Base-by-base conservation (phyloP, 2,797 vertebrate genomes). In the Myotis pilosus region DNA sequence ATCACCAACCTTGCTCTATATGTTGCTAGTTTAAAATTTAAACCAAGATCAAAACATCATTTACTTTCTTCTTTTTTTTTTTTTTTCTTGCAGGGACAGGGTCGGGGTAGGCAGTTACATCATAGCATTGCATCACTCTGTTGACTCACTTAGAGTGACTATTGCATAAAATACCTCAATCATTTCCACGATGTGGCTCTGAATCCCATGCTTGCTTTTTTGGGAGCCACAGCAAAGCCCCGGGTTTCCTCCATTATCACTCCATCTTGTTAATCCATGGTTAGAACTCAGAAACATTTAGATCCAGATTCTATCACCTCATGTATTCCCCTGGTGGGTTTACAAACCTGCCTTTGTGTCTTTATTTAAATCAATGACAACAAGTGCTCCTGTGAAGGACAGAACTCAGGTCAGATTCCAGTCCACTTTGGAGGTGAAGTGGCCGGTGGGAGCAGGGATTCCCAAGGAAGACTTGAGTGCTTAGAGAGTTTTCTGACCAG, bases 21-120 rank as follows among this genome's bases (percentile, higher is more conserved):
- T 17, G 15, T 22, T 83, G 25, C 60, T 44, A 44, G 69, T 64
- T 78, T 90, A 78, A 81, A 92, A 75, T 55, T 76, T 87, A 96
- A 89, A 53, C 33, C 71, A 80, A 84, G 44, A 62, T 38, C 51
- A 89, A 82, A 66, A 6, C 13, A 64, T 57, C 57, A 28, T 86
- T 94, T 86, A 57, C 28, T 41, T 69, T 53, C 22, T 60, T 60
- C 51, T 69, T 44, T 68, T 78, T 36, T 62, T 68, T 78, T 36
- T 62, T 68, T 33, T 19, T 16, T 28, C 51, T 74, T 60, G 3
- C 3, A 41, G 16, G 15, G 4, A 28, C 3, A 6, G 30, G 10
- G 9, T 8, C 0, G 3, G 30, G 28, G 12, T 17, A 19, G 23
- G 75, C 11, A 25, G 41, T 94, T 83, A 91, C 10, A 8, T 33